Conservation (phyloP, 2,113 vertebrate species). For the Empidonax traillii region DNA sequence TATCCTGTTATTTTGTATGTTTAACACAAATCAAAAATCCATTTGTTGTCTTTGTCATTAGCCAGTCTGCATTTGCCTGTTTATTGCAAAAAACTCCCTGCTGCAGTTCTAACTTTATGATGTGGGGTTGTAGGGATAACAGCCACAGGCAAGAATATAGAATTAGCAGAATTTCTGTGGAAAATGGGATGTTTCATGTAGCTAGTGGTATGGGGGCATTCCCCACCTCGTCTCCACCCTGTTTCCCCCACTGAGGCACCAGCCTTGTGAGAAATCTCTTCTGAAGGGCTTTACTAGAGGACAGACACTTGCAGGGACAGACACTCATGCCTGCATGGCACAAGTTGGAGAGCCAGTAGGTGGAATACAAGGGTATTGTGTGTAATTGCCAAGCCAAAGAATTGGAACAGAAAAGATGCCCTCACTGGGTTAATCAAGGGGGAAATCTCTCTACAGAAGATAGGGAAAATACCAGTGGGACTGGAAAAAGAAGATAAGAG, state of each 20-base stretch:
- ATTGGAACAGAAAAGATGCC: not conserved
- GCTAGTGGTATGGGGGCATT: not conserved
- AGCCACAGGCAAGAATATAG: not conserved
- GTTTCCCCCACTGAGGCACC: not conserved
- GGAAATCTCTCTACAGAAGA: not conserved
- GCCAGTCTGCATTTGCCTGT: not conserved
- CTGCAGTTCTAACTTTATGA: not conserved
- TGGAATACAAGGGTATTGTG: not conserved
- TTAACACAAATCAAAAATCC: not conserved
- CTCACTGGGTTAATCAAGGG: not conserved
- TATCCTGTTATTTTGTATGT: not conserved
- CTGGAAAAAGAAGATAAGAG: conserved; percentile 5
- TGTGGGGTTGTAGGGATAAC: not conserved
- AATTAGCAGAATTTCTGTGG: not conserved
- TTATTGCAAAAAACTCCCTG: not conserved
- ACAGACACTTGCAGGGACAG: not conserved
- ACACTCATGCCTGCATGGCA: not conserved
- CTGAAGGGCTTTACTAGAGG: not conserved
- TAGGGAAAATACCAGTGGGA: not conserved
- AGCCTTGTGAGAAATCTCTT: not conserved
- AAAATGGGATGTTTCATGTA: not conserved
- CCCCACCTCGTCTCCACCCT: not conserved
- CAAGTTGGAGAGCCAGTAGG: not conserved
- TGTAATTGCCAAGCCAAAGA: not conserved
- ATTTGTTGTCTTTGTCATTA: not conserved